A percentile compares a stretch with the other conserved stretches of the same genome.
These are phyloP conservation scores for Drosophila malerkotliana DNA, from an alignment of 1,140 invertebrate species.

Conservation along the genomic window DNA sequence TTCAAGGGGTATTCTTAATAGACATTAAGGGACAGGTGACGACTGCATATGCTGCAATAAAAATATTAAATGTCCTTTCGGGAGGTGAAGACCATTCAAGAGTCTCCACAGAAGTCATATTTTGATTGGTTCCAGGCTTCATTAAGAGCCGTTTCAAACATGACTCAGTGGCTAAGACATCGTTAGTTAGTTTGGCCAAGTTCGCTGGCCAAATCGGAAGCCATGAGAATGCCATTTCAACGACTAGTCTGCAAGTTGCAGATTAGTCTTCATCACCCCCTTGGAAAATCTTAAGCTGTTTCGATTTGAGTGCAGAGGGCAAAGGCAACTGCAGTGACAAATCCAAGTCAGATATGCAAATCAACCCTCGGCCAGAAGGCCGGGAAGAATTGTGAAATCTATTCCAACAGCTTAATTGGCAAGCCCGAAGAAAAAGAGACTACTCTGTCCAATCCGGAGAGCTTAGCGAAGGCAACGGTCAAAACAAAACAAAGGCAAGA, in stretches of 20 bases:
- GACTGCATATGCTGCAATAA: slow-evolving; percentile 38
- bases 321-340: slow-evolving; percentile 50
- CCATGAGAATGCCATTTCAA: slow-evolving; percentile 61
- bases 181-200: slow-evolving; percentile 19
- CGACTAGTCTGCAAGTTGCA: slow-evolving; percentile 45
- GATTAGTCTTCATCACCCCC: slow-evolving; percentile 50
- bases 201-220: slow-evolving; percentile 78
- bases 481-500: slow-evolving; percentile 12
- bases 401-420: slow-evolving; percentile 79
- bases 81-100: slow-evolving; percentile 1
- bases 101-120: slow-evolving; percentile 28
- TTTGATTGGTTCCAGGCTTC: slow-evolving; percentile 28
- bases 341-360: slow-evolving; percentile 78
- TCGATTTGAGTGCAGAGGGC: slow-evolving; percentile 63
- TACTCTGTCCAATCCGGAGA: slow-evolving; percentile 60
- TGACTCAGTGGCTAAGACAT: neutral
- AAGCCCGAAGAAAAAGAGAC: slow-evolving; percentile 35
- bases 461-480: slow-evolving; percentile 33
- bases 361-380: slow-evolving; percentile 52
- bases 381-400: slow-evolving; percentile 66
- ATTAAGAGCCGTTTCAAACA: neutral
- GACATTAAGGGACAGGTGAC: slow-evolving; percentile 41
- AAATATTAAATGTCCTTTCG: slow-evolving; percentile 20
- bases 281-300: slow-evolving; percentile 69
- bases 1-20: slow-evolving; percentile 2